These are phyloP conservation scores for Drosophila simulans DNA, from an alignment of 1,140 invertebrate species.

Conservation along the genomic window DNA sequence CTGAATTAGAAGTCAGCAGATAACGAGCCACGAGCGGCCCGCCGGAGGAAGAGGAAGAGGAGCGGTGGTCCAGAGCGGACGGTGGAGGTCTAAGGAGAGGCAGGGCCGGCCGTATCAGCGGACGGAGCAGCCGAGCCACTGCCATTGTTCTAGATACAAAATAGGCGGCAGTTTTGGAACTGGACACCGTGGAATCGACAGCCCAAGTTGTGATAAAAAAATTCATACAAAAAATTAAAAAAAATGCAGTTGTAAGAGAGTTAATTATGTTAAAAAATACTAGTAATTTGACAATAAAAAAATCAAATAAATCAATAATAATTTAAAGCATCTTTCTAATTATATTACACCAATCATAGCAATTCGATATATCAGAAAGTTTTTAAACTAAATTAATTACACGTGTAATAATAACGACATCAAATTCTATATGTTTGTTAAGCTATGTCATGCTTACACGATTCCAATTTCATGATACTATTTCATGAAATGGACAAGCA, in stretches of 20 bases:
- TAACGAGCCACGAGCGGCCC: conserved; percentile 66
- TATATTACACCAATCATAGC: no score
- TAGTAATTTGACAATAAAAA: background rate
- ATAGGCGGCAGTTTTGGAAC: conserved; percentile 29
- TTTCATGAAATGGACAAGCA: no score
- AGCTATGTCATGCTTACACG: no score
- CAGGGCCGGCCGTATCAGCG: conserved; percentile 4
- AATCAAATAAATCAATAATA: no score
- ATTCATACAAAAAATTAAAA: background rate
- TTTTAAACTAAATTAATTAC: no score
- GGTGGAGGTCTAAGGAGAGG: background rate
- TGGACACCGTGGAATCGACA: background rate
- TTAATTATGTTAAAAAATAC: background rate
- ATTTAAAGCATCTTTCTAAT: no score
- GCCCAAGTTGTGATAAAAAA: background rate
- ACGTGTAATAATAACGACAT: no score
- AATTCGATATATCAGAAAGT: no score
- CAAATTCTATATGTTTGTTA: no score
- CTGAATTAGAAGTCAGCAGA: conserved; percentile 83
- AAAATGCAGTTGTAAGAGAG: background rate
- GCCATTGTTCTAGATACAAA: conserved; percentile 68
- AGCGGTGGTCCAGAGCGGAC: background rate
- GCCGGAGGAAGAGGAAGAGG: conserved; percentile 2
- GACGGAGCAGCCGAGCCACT: conserved; percentile 19
- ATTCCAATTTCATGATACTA: no score